Evolutionary conservation across 2,113 vertebrate species (phyloP), one percentile per base, ranked within the genome.

Genomic region (Danio rerio): DNA sequence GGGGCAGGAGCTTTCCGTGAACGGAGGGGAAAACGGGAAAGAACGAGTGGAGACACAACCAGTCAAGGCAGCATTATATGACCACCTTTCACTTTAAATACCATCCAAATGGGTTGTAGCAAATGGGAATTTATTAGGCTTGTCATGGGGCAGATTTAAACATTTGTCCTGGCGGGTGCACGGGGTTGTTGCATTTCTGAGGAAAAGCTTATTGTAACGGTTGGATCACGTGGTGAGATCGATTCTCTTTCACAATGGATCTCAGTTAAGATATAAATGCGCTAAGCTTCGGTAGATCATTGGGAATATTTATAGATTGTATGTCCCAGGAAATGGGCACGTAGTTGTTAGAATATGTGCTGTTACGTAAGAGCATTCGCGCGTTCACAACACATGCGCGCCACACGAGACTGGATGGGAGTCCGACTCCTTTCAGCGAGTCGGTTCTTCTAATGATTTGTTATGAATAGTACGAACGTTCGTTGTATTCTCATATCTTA

Each of bases 1-100:
- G 45, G 75, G 69, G 80, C 69, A 16, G 80, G 80, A 80, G 80
- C 45, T 78, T 66, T 53, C 61, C 76, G 76, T 78, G 45, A 40
- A 63, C 59, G 59, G 75, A 10, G 31, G 5, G 11, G 9, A 11
- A 53, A 43, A 31, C 20, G 58, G 13, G 13, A 77, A 49, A 50
- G 20, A 77, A 16, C 20, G 18, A 40, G 18, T 40, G 45, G 45
- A 77, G 58, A 63, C 74, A 16, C 49, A 62, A 31, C 45, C 58
- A 11, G 68, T 20, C n/a, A 9, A 2, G 49, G 31, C 31, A 31
- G 31, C 31, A 31, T 31, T 31, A 31, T 31, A 31, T 31, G 2
- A 3, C 7, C 49, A 52, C 16, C n/a, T 5, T 13, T 77, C 45
- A 21, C 13, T 55, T 47, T 0, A 49, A 18, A 8, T 74, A 47